These are phyloP conservation scores for Otocyon megalotis DNA, from an alignment of 2,113 vertebrate species.

Conservation along the genomic window DNA sequence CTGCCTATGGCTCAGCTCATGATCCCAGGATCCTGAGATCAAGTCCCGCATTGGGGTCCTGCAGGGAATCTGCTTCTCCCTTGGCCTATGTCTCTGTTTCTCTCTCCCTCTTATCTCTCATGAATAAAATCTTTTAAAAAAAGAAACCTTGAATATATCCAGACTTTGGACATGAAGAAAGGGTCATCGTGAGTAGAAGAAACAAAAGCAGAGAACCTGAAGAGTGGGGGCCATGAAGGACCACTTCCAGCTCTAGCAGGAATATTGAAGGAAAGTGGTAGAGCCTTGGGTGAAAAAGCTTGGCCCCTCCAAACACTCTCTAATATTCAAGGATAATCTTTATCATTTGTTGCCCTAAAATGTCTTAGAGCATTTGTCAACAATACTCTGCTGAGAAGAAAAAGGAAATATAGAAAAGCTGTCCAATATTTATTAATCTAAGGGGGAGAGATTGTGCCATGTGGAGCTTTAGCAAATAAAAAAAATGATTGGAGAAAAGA, in stretches of 20 bases:
- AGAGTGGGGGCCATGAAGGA: background rate
- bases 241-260: background rate
- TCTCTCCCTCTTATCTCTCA: no score
- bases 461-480: conserved; percentile 72
- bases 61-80: no score
- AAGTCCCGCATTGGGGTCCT: no score
- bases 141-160: no score
- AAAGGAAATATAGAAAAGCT: conserved; percentile 65
- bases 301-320: background rate
- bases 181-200: background rate
- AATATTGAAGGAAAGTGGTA: background rate
- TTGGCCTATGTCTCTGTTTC: no score
- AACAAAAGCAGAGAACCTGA: background rate
- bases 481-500: conserved; percentile 66
- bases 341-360: conserved; percentile 28
- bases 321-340: background rate
- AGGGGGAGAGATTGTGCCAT: conserved; percentile 53
- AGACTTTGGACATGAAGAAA: background rate
- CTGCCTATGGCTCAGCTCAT: no score
- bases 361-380: background rate
- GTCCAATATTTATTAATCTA: conserved; percentile 61
- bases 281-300: background rate
- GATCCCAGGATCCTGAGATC: no score
- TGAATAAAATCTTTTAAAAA: no score
- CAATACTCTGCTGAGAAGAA: conserved; percentile 65